Evolutionary conservation across 2,113 vertebrate species (phyloP), one percentile per base, ranked within the genome.

Genomic region (Chionomys nivalis): DNA sequence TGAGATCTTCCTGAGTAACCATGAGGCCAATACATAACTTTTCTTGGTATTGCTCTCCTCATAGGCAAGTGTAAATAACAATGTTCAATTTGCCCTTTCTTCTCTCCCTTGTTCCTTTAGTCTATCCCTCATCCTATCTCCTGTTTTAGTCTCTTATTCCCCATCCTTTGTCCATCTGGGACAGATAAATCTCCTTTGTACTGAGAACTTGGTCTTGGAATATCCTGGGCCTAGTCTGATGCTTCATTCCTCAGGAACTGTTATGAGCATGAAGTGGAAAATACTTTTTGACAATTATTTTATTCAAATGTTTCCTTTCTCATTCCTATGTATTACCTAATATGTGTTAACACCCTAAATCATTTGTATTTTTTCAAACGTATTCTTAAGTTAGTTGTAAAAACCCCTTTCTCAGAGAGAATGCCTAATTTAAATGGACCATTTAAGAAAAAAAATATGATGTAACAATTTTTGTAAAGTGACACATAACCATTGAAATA

Each of bases 281-380:
- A 90, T 39, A 77, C 4, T 89, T 83, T 73, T 49, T 3, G 39
- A 68, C n/a, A 78, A 70, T 5, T n/a, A 1, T 61, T 85, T 89
- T 89, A 63, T 89, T 94, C 6, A 89, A 75, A 85, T 87, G 1
- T 63, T 94, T 94, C 52, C 39, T 95, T 96, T 96, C 36, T 85
- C 28, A 87, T 76, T 93, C 87, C 21, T 90, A 21, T 5, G 24
- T 31, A 26, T 39, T 11, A 72, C 21, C 7, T 8, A 83, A 61
- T 76, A 89, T 77, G 42, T 58, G 83, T 36, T 83, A 24, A 33
- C 55, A 77, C 49, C 42, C 12, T 0, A 3, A 36, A 65, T 8
- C 17, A 23, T 78, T 85, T 88, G 49, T 76, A 6, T 36, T 87
- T 26, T 91, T 94, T 28, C 36, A 89, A 73, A 55, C 81, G 3